Conservation (phyloP, 1,140 invertebrate genomes). For the Trichonephila inaurata region DNA sequence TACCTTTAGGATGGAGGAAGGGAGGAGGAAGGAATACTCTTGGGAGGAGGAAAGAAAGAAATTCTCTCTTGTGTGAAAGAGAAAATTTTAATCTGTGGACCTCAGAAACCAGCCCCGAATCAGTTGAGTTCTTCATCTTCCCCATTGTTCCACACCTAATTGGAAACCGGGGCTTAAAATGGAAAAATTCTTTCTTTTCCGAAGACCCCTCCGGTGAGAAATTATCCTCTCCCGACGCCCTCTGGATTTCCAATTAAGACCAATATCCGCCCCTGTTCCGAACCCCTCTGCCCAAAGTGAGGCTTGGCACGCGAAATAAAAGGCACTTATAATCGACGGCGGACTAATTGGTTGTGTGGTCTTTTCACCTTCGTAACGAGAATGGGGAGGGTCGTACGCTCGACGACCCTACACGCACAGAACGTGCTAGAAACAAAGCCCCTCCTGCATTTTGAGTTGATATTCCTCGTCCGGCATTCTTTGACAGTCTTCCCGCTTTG, state of each 20-base stretch:
- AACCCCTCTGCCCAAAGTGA: background rate
- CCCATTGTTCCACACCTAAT: conserved; percentile 38
- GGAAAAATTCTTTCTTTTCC: background rate
- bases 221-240: conserved; percentile 32
- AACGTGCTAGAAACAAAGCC: background rate
- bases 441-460: background rate
- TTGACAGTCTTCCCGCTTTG: background rate
- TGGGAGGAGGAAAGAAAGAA: background rate
- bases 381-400: background rate
- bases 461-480: background rate
- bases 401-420: background rate
- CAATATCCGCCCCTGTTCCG: conserved; percentile 32
- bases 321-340: conserved; percentile 12
- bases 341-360: conserved; percentile 7
- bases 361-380: conserved; percentile 1
- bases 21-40: background rate
- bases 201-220: conserved; percentile 28
- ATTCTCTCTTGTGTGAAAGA: background rate
- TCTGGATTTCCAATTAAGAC: conserved; percentile 58
- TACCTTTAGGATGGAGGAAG: background rate
- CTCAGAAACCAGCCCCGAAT: background rate
- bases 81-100: conserved; percentile 15
- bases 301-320: conserved; percentile 29
- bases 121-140: background rate
- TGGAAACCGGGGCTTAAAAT: background rate